Evolutionary conservation across 2,888 invertebrate species (phyloP).

Genomic region (Drosophila parthenogenetica): DNA sequence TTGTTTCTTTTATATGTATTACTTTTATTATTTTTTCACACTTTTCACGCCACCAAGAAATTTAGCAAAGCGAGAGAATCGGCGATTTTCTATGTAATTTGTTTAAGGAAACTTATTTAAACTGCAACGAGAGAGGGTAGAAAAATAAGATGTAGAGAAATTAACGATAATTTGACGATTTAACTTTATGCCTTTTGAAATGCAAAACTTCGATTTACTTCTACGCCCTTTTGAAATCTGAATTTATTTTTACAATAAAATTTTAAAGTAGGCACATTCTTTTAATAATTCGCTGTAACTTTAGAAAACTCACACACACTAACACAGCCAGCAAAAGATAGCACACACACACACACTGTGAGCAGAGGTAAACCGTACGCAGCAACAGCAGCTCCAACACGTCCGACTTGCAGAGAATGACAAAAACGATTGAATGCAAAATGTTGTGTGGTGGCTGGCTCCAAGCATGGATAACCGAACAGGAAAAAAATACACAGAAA

Average conservation of each 20-base stretch:
- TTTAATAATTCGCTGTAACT: slow-evolving; percentile 37
- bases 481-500: slow-evolving; percentile 37
- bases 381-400: slow-evolving; percentile 62
- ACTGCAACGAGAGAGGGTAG: slow-evolving; percentile 72
- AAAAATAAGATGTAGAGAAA: slow-evolving; percentile 51
- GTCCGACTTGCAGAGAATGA: slow-evolving; percentile 72
- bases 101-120: slow-evolving; percentile 67
- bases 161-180: slow-evolving; percentile 40
- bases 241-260: slow-evolving; percentile 26
- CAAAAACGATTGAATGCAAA: slow-evolving; percentile 70
- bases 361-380: slow-evolving; percentile 57
- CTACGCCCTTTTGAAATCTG: slow-evolving; percentile 12
- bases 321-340: slow-evolving; percentile 64
- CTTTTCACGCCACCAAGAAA: slow-evolving; percentile 64
- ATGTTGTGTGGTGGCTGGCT: slow-evolving; percentile 40
- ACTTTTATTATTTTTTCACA: slow-evolving; percentile 11
- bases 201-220: slow-evolving; percentile 18
- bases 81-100: slow-evolving; percentile 53
- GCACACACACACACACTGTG: slow-evolving; percentile 52
- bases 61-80: slow-evolving; percentile 62
- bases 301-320: slow-evolving; percentile 65
- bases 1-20: slow-evolving; percentile 23
- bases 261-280: slow-evolving; percentile 46
- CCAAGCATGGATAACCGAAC: slow-evolving; percentile 59
- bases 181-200: slow-evolving; percentile 39